phyloP scores from a whole-genome alignment of 2,113 vertebrate species.

The Poeciliopsis turrubarensis region DNA sequence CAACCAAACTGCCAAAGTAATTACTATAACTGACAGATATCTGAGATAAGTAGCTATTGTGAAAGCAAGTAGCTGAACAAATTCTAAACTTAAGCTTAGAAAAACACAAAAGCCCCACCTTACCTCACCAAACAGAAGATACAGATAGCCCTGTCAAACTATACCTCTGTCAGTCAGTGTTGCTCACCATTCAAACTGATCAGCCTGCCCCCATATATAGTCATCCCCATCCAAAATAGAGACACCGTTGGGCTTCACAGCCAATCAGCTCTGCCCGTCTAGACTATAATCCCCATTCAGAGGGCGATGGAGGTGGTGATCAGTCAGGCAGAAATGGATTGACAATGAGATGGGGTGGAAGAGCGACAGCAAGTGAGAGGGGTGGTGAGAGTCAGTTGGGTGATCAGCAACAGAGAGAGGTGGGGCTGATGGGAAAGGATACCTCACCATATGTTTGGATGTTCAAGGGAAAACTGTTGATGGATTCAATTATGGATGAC shows the following conservation, averaged over 20 bases:
- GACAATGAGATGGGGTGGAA: constrained; percentile 62
- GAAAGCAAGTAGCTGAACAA: neutral
- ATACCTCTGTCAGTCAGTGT: constrained; percentile 54
- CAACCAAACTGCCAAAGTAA: constrained; percentile 2
- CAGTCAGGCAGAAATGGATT: constrained; percentile 53
- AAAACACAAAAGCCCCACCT: constrained; percentile 22
- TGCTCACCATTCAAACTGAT: constrained; percentile 73
- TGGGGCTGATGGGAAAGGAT: neutral
- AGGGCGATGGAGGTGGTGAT: constrained; percentile 5
- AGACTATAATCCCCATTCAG: constrained; percentile 70
- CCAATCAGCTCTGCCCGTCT: constrained; percentile 70
- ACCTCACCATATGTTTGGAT: constrained; percentile 69
- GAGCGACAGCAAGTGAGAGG: constrained; percentile 21
- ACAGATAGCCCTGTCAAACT: constrained; percentile 26
- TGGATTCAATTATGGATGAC: constrained; percentile 75
- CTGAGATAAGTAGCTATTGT: constrained; percentile 2
- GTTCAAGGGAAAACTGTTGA: constrained; percentile 71
- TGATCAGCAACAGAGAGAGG: constrained; percentile 22
- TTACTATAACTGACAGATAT: neutral
- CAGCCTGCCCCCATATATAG: constrained; percentile 72
- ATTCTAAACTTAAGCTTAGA: neutral
- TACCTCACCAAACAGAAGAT: constrained; percentile 75
- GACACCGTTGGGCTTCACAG: constrained; percentile 53
- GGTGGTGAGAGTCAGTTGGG: constrained; percentile 58
- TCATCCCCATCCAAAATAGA: constrained; percentile 69